Evolutionary conservation across 1,140 invertebrate species (phyloP), one percentile per base, ranked within the genome.

Genomic region (Papilio dardanus): DNA sequence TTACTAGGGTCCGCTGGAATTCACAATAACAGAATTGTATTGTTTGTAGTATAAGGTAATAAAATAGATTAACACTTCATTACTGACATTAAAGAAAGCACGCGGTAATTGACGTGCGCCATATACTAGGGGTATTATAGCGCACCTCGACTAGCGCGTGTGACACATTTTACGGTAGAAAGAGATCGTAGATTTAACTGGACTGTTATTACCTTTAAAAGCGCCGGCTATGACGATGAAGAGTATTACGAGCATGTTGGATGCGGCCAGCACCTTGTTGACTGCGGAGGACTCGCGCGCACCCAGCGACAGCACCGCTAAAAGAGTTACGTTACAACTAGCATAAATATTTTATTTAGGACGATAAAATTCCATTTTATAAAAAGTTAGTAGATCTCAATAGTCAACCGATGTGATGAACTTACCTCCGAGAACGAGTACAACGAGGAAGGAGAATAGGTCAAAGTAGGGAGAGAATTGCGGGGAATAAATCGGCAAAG

Each of bases 281-380:
- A 97, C 94, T 14, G 90, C 82, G 1, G 96, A 94, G 0, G 96
- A 97, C 83, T 96, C 95, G 81, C 96, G 96, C 35, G 97, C 95
- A 30, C 97, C 97, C 78, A 96, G 88, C 10, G 95, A 94, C 74
- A 97, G 84, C 69, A 96, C 75, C 12, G 92, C 94, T 92, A 82
- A 58, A 94, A 94, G n/a, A n/a, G n/a, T n/a, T n/a, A n/a, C n/a
- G n/a, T n/a, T n/a, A n/a, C n/a, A n/a, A n/a, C n/a, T n/a, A n/a
- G n/a, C n/a, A n/a, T n/a, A n/a, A n/a, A n/a, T n/a, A n/a, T n/a
- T n/a, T n/a, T n/a, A n/a, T n/a, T n/a, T n/a, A n/a, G n/a, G n/a
- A n/a, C n/a, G n/a, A n/a, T n/a, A n/a, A n/a, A n/a, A n/a, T n/a
- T n/a, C n/a, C n/a, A n/a, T n/a, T n/a, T n/a, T n/a, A n/a, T n/a